Evolutionary conservation across 1,140 invertebrate species (phyloP), one percentile per base, ranked within the genome.

Genomic region (Nylanderia fulva): DNA sequence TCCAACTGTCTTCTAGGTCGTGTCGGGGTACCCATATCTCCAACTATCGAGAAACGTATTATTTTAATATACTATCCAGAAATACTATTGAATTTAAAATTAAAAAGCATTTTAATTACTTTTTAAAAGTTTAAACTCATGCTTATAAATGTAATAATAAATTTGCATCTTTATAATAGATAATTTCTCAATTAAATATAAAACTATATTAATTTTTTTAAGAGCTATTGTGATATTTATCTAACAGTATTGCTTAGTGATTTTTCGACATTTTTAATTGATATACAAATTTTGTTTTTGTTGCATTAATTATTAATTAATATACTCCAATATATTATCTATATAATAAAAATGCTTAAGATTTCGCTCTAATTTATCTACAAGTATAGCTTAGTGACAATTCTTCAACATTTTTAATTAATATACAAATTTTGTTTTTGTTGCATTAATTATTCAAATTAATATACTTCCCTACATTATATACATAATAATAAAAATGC

Each of bases 1-100:
- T 95, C 94, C 76, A 95, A 86, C 61, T 94, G 93, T 72, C 91
- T 92, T 86, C 94, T 93, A 18, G 92, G 92, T 85, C 94, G 86
- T 5, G 94, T 95, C 39, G 95, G 95, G 21, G 95, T 95, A 58
- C 94, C 93, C 91, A 95, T 93, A 79, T 95, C 94, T 39, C 94
- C 95, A 85, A 95, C 95, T 95, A 56, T 75, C 8, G 69, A 86
- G 9, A 86, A 85, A 75, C 58, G 11, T 33, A 54, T 6, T 54
- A 72, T 72, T 63, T 48, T 63, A n/a, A 48, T 58, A 39, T 18
- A 80, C 3, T 48, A 18, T 3, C 0, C 1, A 36, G 18, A 52
- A 83, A 24, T 48, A 63, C 52, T 52, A 11, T 58, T 54, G 18
- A 24, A 80, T 24, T 15, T 69, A 0, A 42, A 42, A 8, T 66